These are phyloP conservation scores for Rachycentron canadum DNA, from an alignment of 2,797 vertebrate species.

Conservation along the genomic window DNA sequence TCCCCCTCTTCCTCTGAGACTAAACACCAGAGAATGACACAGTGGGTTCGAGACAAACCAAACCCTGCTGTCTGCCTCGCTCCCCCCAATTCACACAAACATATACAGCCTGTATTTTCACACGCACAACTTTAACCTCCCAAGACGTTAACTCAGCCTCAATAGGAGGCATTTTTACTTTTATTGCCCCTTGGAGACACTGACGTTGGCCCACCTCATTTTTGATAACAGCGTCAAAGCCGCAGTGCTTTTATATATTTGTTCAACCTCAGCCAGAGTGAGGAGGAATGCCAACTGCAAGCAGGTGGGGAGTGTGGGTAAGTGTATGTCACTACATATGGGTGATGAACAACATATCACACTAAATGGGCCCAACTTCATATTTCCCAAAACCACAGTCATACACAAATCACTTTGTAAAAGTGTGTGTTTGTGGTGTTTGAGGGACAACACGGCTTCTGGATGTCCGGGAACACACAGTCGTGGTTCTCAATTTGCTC, in stretches of 20 bases:
- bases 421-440: slow-evolving; percentile 48
- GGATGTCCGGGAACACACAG: slow-evolving; percentile 47
- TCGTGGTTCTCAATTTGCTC: slow-evolving; percentile 29
- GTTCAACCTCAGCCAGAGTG: slow-evolving; percentile 39
- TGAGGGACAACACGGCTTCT: slow-evolving; percentile 27
- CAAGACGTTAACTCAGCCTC: slow-evolving; percentile 54
- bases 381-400: slow-evolving; percentile 60
- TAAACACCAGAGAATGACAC: slow-evolving; percentile 66
- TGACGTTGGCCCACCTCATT: slow-evolving; percentile 37
- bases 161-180: slow-evolving; percentile 60
- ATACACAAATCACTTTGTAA: slow-evolving; percentile 54
- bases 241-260: slow-evolving; percentile 45
- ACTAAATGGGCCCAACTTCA: slow-evolving; percentile 23
- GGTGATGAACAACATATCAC: slow-evolving; percentile 46
- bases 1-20: slow-evolving; percentile 56
- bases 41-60: slow-evolving; percentile 41
- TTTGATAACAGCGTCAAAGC: slow-evolving; percentile 52
- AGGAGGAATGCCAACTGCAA: slow-evolving; percentile 31
- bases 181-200: slow-evolving; percentile 62
- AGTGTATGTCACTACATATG: slow-evolving; percentile 34
- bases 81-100: slow-evolving; percentile 48
- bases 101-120: not conserved
- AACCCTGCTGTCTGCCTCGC: slow-evolving; percentile 43
- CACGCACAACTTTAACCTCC: slow-evolving; percentile 63
- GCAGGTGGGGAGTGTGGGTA: slow-evolving; percentile 15